Conservation (phyloP, 2,113 vertebrate genomes). For the Pseudopipra pipra region DNA sequence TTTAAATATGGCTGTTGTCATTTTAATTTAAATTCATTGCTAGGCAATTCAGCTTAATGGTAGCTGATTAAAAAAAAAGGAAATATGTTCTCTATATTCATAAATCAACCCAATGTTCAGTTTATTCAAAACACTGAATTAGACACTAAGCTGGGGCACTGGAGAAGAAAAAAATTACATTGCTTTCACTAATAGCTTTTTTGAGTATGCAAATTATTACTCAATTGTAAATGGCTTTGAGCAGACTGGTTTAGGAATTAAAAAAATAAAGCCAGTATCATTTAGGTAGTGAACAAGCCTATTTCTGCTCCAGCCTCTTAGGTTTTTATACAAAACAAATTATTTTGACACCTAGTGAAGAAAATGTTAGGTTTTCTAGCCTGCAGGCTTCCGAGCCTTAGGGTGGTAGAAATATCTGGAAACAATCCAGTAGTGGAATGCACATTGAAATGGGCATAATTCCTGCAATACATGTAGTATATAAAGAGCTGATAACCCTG, state of each 20-base stretch:
- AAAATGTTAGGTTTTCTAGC: neutral
- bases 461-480: neutral
- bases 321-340: neutral
- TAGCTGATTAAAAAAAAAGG: neutral
- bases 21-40: slow-evolving; percentile 10
- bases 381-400: neutral
- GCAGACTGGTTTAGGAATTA: neutral
- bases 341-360: slow-evolving; percentile 8
- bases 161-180: neutral
- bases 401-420: neutral
- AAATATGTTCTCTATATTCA: neutral
- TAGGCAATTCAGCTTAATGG: neutral
- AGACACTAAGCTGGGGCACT: neutral
- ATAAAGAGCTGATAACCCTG: neutral
- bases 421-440: neutral
- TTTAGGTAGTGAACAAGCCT: neutral
- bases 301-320: neutral
- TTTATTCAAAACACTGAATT: slow-evolving; percentile 21
- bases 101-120: neutral
- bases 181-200: slow-evolving; percentile 15
- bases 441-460: neutral
- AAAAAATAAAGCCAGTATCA: neutral
- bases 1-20: neutral
- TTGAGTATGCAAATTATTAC: slow-evolving; percentile 4
- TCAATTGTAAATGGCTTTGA: neutral